phyloP scores from a whole-genome alignment of 2,797 vertebrate species.

The Eutrigla gurnardus region DNA sequence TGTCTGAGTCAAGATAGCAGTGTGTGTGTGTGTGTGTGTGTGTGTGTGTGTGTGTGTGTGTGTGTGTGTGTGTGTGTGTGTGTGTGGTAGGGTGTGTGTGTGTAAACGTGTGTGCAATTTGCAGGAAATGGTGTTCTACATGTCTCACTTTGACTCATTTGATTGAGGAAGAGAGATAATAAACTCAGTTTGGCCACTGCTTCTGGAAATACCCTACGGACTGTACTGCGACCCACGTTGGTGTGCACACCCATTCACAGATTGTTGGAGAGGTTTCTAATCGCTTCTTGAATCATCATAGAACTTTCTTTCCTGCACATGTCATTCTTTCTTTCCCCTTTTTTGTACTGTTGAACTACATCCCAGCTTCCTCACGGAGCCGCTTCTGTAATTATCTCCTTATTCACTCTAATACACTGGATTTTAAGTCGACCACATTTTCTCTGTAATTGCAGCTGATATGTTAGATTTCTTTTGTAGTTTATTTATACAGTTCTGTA shows the following conservation, averaged over 20 bases:
- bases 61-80: constrained; percentile 13
- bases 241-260: background rate
- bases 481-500: background rate
- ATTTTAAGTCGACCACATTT: constrained; percentile 9
- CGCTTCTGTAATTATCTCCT: background rate
- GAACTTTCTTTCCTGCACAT: background rate
- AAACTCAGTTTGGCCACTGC: constrained; percentile 75
- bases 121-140: constrained; percentile 70
- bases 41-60: constrained; percentile 9
- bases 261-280: background rate
- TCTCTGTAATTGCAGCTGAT: background rate
- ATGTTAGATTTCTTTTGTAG: background rate
- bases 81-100: constrained; percentile 8
- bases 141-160: constrained; percentile 76
- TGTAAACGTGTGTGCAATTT: constrained; percentile 12
- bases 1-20: constrained; percentile 46
- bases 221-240: background rate
- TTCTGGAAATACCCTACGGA: constrained; percentile 72
- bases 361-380: background rate
- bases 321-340: background rate
- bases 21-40: constrained; percentile 17
- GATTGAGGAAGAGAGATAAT: constrained; percentile 76
- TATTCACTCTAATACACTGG: background rate
- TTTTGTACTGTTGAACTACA: background rate
- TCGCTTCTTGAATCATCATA: background rate